Evolutionary conservation across 2,113 vertebrate species (phyloP).

Genomic region (Platysteira castanea): DNA sequence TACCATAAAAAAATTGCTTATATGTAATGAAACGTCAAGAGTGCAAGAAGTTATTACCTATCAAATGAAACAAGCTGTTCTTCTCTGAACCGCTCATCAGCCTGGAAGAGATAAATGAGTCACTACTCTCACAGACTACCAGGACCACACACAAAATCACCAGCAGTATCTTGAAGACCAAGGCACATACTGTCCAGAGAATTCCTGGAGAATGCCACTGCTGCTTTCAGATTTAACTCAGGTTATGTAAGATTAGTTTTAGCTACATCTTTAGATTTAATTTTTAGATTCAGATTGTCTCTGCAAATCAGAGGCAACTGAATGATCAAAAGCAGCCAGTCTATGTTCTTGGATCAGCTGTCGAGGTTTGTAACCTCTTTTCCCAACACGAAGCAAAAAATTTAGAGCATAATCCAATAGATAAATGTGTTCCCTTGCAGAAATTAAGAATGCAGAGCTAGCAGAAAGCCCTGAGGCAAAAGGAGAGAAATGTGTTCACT

Average conservation of each 20-base stretch:
- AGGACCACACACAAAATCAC: background rate
- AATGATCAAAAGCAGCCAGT: background rate
- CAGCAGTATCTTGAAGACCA: background rate
- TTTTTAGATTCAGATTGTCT: background rate
- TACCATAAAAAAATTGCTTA: background rate
- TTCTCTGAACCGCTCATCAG: conserved; percentile 83
- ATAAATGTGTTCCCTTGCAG: background rate
- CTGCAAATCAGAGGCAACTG: background rate
- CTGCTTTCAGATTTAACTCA: background rate
- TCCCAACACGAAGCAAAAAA: background rate
- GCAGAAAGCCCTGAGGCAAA: background rate
- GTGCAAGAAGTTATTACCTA: conserved; percentile 74
- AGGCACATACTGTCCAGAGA: background rate
- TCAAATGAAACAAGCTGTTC: conserved; percentile 94
- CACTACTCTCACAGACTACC: background rate
- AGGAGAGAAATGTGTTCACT: background rate
- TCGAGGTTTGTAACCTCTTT: background rate
- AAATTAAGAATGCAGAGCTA: background rate
- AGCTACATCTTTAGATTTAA: background rate
- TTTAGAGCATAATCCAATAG: background rate
- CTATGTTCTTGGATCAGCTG: background rate
- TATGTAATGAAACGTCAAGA: background rate
- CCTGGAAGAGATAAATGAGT: conserved; percentile 67
- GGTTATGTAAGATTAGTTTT: background rate
- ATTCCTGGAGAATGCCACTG: background rate